Percentiles rank a stretch among this genome's conserved stretches.
These are phyloP conservation scores for Mesocentrotus franciscanus DNA, from an alignment of 53 echinoderm and acorn worm species.

Conservation along the genomic window DNA sequence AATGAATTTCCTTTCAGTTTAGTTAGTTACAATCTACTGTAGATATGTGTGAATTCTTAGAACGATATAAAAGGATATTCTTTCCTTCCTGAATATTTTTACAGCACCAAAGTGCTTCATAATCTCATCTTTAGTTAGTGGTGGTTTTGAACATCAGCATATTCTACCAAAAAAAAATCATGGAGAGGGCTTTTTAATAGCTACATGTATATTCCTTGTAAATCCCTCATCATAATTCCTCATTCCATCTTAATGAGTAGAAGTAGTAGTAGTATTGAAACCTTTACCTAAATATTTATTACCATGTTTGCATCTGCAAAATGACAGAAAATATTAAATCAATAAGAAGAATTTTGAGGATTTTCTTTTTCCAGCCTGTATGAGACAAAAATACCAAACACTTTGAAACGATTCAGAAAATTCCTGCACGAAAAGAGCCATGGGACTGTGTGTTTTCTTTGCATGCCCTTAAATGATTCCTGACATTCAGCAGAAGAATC, in stretches of 20 bases:
- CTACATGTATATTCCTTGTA: not conserved
- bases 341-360: not conserved
- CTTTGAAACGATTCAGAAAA: not conserved
- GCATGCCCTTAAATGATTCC: not conserved
- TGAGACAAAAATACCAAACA: not conserved
- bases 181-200: not conserved
- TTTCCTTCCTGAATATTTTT: not conserved
- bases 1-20: not conserved
- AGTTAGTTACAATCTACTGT: not conserved
- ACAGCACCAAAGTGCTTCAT: not conserved
- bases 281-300: not conserved
- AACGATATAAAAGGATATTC: not conserved
- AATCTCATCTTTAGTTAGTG: not conserved
- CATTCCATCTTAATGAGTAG: not conserved
- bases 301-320: not conserved
- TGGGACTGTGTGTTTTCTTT: not conserved
- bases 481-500: slow-evolving; percentile 13
- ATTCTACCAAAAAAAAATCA: not conserved
- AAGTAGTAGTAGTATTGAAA: not conserved
- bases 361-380: not conserved
- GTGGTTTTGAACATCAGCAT: not conserved
- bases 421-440: not conserved
- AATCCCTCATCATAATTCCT: not conserved
- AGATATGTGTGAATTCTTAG: not conserved
- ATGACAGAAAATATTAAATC: not conserved